These are phyloP conservation scores for Aplocera efformata DNA, from an alignment of 2,888 invertebrate species.

Conservation along the genomic window DNA sequence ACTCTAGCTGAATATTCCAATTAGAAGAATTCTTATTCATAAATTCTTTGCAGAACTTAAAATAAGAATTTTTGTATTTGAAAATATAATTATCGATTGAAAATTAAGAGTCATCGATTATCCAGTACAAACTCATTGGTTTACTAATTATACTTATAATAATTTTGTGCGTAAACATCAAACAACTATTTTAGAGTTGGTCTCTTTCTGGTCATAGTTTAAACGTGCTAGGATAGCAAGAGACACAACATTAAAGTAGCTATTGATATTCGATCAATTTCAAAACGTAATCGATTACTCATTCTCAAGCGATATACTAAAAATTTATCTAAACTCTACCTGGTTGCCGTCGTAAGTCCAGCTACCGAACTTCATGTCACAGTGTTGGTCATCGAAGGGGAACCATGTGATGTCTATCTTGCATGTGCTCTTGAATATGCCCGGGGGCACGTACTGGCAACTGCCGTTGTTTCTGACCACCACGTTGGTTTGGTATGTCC, in stretches of 20 bases:
- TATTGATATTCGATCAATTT: background rate
- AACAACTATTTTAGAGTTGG: conserved; percentile 13
- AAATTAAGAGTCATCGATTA: conserved; percentile 22
- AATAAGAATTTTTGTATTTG: conserved; percentile 24
- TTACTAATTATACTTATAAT: too few species aligned
- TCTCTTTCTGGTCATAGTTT: conserved; percentile 9
- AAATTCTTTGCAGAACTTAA: conserved; percentile 16
- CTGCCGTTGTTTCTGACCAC: conserved; percentile 99
- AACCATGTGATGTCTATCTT: conserved; percentile 99
- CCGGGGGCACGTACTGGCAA: conserved; percentile 99
- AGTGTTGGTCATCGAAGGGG: conserved; percentile 99
- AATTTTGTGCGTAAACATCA: background rate
- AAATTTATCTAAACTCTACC: conserved; percentile 69
- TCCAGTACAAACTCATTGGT: background rate
- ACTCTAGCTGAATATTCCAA: conserved; percentile 18
- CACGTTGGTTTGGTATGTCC: conserved; percentile 99
- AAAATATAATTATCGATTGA: conserved; percentile 24
- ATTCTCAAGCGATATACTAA: conserved; percentile 17
- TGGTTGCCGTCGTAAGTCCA: conserved; percentile 99
- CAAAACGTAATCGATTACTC: conserved; percentile 20
- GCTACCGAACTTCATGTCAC: conserved; percentile 99
- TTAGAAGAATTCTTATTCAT: conserved; percentile 21
- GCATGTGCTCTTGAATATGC: conserved; percentile 99
- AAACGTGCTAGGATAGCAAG: conserved; percentile 17
- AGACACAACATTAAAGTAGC: conserved; percentile 12